Base-by-base conservation (phyloP, 2,888 invertebrate genomes). In the Netelia melanura region DNA sequence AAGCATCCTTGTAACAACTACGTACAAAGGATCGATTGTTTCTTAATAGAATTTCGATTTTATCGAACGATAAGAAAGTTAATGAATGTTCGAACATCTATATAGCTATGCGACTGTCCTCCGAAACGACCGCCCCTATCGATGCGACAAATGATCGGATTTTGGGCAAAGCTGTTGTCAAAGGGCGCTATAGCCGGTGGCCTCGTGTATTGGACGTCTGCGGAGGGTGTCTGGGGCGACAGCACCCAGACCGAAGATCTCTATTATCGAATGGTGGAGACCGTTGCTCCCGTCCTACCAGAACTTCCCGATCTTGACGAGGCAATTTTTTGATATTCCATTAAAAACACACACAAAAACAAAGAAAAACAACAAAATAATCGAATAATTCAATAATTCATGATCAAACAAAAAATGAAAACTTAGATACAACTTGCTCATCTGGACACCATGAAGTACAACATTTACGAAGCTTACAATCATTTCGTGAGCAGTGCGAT, bases 211-310 rank as follows among this genome's bases (percentile, higher is more conserved):
- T 92, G 94, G 89, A 94, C 94, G 0, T 92, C 92, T 17, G 91
- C 93, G 83, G 92, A 94, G 81, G 94, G 94, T 11, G 83, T 95
- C 10, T 95, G 95, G 95, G 94, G 94, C 0, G 91, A 91, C 74
- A 88, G 93, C 8, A 90, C 90, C 30, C 91, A 94, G 67, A 93
- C 94, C 9, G 94, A 94, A 86, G 89, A 93, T 11, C 84, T 94
- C 25, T 94, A 94, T 85, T 83, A 77, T 68, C 88, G 91, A n/a
- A 89, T 91, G 23, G 65, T 88, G 38, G 83, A 83, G 3, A 87
- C 89, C n/a, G 71, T 91, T 10, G 75, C 72, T 1, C 87, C 87
- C 1, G 23, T 80, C 0, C 56, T 84, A 0, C 75, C 81, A 38
- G 80, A 86, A 62, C 72, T 62, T 2, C 64, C 85, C 25, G 79